Base-by-base conservation (phyloP, 2,113 vertebrate species). In the Phyllopteryx taeniolatus region DNA sequence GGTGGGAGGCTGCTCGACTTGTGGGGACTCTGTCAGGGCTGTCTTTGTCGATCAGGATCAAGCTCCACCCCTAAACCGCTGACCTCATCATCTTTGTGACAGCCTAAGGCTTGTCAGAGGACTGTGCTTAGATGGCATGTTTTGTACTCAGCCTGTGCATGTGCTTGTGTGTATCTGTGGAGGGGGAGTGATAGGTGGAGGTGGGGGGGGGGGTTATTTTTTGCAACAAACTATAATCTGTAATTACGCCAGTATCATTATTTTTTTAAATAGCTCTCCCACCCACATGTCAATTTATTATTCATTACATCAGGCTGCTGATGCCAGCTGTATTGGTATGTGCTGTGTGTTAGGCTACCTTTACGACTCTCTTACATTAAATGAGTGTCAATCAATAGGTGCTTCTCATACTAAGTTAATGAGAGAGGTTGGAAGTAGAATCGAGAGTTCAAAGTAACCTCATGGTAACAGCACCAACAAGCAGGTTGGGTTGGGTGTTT, bases 31-130 rank as follows among this genome's bases (percentile, higher is more conserved):
- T 91, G 89, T 91, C 90, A 90, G 81, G 75, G 54, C 83, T 90
- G 91, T 91, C 91, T 73, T 60, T 82, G 82, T 80, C 79, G 84
- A 87, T 92, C 91, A 90, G 82, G 74, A 82, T 91, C 91, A 88
- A 86, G 82, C 81, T 85, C 88, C 85, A 67, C 83, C 79, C 84
- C 79, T 87, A 84, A 81, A 80, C 82, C 73, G 88, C 91, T 84
- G 86, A 87, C 88, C 87, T 89, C 90, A 88, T 91, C 90, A 90
- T 86, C 61, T 77, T 82, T 60, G 65, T 82, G 82, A 81, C 83
- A 87, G 85, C 69, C 84, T 71, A 82, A 80, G 76, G 75, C 83
- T 91, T 91, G 87, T 90, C 91, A 89, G 72, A 77, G 75, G 74
- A 73, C 62, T 85, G 78, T 89, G 91, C 91, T 91, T 88, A 89